phyloP scores from a whole-genome alignment of 2,888 invertebrate species.

The Drosophila robusta region DNA sequence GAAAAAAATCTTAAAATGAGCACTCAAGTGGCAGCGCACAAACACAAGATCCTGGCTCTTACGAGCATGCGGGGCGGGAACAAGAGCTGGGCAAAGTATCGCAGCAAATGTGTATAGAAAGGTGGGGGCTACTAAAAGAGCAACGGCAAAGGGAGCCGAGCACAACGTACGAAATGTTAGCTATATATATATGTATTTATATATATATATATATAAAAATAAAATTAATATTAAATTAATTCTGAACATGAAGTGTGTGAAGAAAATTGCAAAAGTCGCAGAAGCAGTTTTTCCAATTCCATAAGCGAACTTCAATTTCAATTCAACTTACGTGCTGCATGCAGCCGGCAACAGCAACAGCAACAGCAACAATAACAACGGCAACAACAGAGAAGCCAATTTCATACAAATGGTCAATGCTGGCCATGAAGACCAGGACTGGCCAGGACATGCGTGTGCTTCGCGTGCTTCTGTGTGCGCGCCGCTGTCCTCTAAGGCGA shows the following conservation, averaged over 20 bases:
- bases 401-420: constrained; percentile 69
- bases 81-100: constrained; percentile 31
- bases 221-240: constrained; percentile 82
- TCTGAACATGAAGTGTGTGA: constrained; percentile 80
- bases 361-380: constrained; percentile 45
- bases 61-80: constrained; percentile 4
- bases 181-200: constrained; percentile 44
- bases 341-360: constrained; percentile 44
- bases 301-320: constrained; percentile 80
- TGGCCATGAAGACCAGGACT: constrained; percentile 56
- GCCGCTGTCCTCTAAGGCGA: constrained; percentile 61
- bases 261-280: constrained; percentile 78
- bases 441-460: constrained; percentile 34
- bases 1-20: constrained; percentile 69
- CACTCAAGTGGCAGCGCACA: constrained; percentile 68
- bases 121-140: constrained; percentile 17
- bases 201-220: constrained; percentile 64
- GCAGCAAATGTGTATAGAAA: constrained; percentile 1
- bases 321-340: constrained; percentile 76
- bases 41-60: constrained; percentile 46
- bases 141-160: constrained; percentile 18
- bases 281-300: constrained; percentile 72
- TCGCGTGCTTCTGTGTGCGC: constrained; percentile 10
- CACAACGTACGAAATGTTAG: constrained; percentile 39
- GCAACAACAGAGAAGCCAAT: constrained; percentile 61